These are phyloP conservation scores for Enhydra lutris DNA, from an alignment of 2,113 vertebrate genomes.

Conservation along the genomic window DNA sequence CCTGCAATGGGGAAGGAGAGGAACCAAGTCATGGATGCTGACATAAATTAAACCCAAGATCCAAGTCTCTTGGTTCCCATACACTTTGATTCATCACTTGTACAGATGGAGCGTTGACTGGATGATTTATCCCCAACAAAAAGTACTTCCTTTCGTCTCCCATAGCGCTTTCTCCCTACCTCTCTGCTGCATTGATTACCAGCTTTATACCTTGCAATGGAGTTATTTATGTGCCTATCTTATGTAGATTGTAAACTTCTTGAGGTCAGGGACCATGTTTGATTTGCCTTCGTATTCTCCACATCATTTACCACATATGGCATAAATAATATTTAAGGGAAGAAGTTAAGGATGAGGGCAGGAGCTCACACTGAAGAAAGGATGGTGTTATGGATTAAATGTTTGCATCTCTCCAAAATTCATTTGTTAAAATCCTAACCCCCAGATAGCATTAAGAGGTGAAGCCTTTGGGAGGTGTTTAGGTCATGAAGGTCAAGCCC, in stretches of 20 bases:
- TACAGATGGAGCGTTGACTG: no score
- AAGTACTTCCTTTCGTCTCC: neutral
- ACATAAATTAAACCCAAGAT: neutral
- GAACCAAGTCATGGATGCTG: no score
- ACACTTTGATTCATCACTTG: neutral
- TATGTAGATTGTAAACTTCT: neutral
- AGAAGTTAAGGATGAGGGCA: neutral
- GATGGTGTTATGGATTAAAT: neutral
- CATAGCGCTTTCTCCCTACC: neutral
- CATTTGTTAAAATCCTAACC: neutral
- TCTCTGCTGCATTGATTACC: neutral
- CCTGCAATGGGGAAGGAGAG: neutral
- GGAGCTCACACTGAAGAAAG: neutral
- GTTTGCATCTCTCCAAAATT: neutral
- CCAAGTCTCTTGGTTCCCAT: neutral
- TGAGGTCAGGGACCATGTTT: neutral
- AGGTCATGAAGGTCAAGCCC: neutral
- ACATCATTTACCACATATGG: neutral
- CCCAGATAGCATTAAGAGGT: neutral
- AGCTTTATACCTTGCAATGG: neutral
- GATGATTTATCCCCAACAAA: neutral
- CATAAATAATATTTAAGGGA: neutral
- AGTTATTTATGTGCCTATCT: neutral
- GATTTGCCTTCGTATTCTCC: neutral
- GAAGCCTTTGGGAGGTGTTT: neutral